Evolutionary conservation across 2,113 vertebrate species (phyloP), one percentile per base, ranked within the genome.

Genomic region (Lonchura striata): DNA sequence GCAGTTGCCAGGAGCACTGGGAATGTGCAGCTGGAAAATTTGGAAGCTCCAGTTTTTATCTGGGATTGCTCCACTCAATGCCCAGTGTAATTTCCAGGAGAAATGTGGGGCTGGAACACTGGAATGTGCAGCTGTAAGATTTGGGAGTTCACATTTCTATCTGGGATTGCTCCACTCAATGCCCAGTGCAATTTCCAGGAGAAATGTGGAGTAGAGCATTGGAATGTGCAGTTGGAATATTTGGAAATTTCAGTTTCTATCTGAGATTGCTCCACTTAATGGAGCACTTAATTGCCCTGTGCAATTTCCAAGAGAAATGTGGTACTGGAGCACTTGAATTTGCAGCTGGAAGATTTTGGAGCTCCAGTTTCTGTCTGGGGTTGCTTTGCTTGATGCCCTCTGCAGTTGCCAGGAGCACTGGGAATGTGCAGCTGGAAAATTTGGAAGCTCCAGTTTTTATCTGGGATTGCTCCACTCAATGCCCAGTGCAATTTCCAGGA

Each of bases 141-240:
- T 75, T 75, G 19, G 25, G 3, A 41, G 7, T 20, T 44, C 24
- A 19, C 41, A 6, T 44, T 65, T 18, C 9, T 13, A 1, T 13
- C 13, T 41, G 28, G 3, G 7, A 15, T 44, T 46, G 10, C n/a
- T 60, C 19, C 7, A 2, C 17, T 24, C 0, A 0, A 19, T 39
- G 3, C 9, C 7, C 15, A 39, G 2, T 49, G 27, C 21, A 7
- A 4, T 24, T 49, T 2, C 21, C 46, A 33, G 47, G 5, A 65
- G 1, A 20, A 9, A 10, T 39, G 20, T 31, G 35, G 15, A 1
- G 11, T 44, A 16, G 17, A 39, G 39, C 11, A 39, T 11, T 39
- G 39, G 39, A 60, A 28, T 15, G 1, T 6, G 33, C 24, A 66
- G 17, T 7, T 74, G 31, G 13, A 33, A 59, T 4, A 2, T 30